These are phyloP conservation scores for Synergus umbraculus DNA, from an alignment of 2,888 invertebrate genomes.

Conservation along the genomic window DNA sequence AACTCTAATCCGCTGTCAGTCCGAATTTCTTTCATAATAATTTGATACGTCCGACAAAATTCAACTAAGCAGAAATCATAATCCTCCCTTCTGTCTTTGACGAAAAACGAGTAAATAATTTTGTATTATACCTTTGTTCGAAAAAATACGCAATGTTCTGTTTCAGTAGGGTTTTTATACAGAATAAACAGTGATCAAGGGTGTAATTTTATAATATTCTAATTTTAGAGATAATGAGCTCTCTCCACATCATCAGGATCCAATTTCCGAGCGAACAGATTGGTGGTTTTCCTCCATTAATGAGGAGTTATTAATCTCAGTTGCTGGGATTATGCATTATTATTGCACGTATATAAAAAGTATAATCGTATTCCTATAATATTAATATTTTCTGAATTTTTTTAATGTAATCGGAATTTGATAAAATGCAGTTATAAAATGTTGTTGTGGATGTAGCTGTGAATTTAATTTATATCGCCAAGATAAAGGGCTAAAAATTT, in stretches of 20 bases:
- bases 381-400: not conserved
- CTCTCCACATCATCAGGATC: slow-evolving; percentile 22
- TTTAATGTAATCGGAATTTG: not conserved
- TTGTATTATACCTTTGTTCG: not conserved
- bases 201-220: slow-evolving; percentile 11
- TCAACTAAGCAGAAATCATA: slow-evolving; percentile 31
- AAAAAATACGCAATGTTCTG: not conserved
- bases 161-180: too few species aligned
- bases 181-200: too few species aligned
- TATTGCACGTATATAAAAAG: not conserved
- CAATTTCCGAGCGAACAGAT: slow-evolving; percentile 30
- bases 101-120: not conserved
- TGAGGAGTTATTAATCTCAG: not conserved
- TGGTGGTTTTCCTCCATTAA: slow-evolving; percentile 34
- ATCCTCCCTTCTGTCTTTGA: not conserved
- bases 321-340: not conserved
- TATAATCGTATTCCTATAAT: too few species aligned
- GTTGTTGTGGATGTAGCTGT: not conserved
- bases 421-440: too few species aligned
- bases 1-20: slow-evolving; percentile 29
- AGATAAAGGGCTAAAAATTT: not conserved
- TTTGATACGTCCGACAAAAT: slow-evolving; percentile 17
- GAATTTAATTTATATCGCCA: not conserved
- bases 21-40: slow-evolving; percentile 36
- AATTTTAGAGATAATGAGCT: slow-evolving; percentile 24